Base-by-base conservation (phyloP, 2,797 vertebrate species). In the Austrolebias charrua region DNA sequence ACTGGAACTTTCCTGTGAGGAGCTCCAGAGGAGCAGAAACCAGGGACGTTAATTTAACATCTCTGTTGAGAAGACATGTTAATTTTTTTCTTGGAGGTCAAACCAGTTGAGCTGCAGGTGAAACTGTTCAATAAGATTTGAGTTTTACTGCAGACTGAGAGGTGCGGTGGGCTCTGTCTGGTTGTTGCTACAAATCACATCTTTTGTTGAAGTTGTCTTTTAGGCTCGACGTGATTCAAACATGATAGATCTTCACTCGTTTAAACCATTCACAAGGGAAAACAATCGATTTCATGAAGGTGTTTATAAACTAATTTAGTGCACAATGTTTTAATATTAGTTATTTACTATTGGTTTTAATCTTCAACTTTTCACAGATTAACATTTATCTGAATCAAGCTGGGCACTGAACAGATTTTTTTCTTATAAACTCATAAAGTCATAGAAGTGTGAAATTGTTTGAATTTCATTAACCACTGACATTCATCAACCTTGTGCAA, bases 51-150 rank as follows among this genome's bases (percentile, higher is more conserved):
- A 67, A 81, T 64, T 86, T 75, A 78, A 65, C 70, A 57, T 57
- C 40, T 74, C 63, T 78, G 66, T 72, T 74, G 64, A 75, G 76
- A 59, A 38, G 24, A 24, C 24, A 24, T 24, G 1, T 24, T 24
- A 24, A 31, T 42, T 45, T 13, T 72, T 70, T 38, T 55, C 1
- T 16, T 16, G 44, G 7, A 66, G 57, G 50, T 46, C 1, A 43
- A 53, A 59, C 42, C 35, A 53, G 65, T 44, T 48, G 65, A 85
- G 66, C 60, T 14, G 15, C 68, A 79, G 85, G 70, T 82, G 63
- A 85, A 80, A 65, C 76, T 75, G 84, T 84, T 81, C 73, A 81
- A 90, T 86, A 79, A 90, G 70, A 75, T 74, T 83, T 67, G 6
- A 13, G 42, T 8, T 16, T 46, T 24, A 12, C 13, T 5, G 59